Evolutionary conservation across 2,113 vertebrate genomes (phyloP).

Genomic region (Synodontis membranacea): DNA sequence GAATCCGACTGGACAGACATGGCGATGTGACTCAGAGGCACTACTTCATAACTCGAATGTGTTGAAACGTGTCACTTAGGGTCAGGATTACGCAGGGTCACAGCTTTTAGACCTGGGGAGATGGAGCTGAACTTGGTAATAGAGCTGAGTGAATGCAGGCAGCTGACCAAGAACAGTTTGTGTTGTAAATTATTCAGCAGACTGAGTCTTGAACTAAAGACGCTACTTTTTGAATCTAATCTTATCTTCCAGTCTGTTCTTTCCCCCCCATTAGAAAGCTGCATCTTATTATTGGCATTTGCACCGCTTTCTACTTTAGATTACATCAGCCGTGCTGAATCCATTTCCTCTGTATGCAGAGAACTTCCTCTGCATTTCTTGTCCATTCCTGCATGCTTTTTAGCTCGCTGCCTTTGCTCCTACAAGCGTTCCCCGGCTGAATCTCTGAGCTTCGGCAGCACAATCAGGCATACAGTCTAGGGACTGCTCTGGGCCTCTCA

Average conservation of each 20-base stretch:
- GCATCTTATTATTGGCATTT: conserved; percentile 26
- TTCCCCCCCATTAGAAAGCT: conserved; percentile 4
- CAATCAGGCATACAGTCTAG: conserved; percentile 47
- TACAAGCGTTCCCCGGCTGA: conserved; percentile 30
- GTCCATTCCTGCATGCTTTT: conserved; percentile 9
- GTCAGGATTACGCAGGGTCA: not conserved
- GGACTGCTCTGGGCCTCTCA: conserved; percentile 37
- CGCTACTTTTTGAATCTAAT: not conserved
- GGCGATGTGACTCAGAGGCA: not conserved
- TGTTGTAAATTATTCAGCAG: conserved; percentile 35
- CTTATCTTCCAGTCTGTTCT: not conserved
- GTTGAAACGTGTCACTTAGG: not conserved
- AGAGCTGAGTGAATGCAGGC: not conserved
- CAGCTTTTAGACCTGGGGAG: not conserved
- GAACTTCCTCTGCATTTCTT: conserved; percentile 16
- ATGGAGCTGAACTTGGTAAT: not conserved
- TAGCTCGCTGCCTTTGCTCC: not conserved
- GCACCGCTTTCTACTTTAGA: conserved; percentile 26
- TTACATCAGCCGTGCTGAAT: conserved; percentile 30
- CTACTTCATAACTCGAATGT: not conserved
- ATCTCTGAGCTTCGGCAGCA: conserved; percentile 40
- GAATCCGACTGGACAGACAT: not conserved
- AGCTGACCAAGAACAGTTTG: conserved; percentile 13
- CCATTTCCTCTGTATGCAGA: conserved; percentile 27
- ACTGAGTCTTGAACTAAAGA: conserved; percentile 3